Evolutionary conservation across 2,113 vertebrate genomes (phyloP), one percentile per base, ranked within the genome.

Genomic region (Barbus barbus): DNA sequence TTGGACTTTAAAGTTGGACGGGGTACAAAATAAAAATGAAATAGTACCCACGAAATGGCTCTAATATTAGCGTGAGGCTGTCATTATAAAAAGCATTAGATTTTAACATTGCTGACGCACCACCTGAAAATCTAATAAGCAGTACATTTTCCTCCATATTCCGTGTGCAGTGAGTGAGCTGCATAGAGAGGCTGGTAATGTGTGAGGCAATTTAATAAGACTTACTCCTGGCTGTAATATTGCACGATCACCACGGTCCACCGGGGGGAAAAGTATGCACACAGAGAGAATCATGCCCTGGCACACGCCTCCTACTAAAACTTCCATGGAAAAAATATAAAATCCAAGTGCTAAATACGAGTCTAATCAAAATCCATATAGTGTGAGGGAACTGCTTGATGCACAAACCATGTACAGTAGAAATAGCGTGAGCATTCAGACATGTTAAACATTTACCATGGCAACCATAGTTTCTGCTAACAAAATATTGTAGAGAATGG

Each of bases 181-280:
- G 44, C 44, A 81, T 88, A 89, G 90, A 88, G 88, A 89, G 88
- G 89, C 86, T 91, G 84, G 91, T 93, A 93, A 94, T 92, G 94
- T 93, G 90, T 90, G 90, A 90, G 91, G 91, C 91, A 94, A 94
- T 94, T 94, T 93, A 95, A 94, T 93, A 94, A 94, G 93, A 91
- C 91, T 93, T 91, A 91, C 88, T 93, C 91, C 90, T 93, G 44
- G 65, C 91, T 92, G 92, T 94, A 94, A 93, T 93, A 93, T 92
- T 88, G 90, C 81, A 91, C 86, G 87, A 93, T 92, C 91, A 90
- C 90, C 92, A 89, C 83, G 90, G 92, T 93, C 84, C 80, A 69
- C 41, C 63, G 78, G 82, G 79, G 82, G 61, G 69, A 75, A 41
- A 76, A 51, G 7, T 60, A 63, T 41, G 44, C 63, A 36, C 28